phyloP scores from a whole-genome alignment of 92 coral and sea anemone genomes.

The Heliopora coerulea region DNA sequence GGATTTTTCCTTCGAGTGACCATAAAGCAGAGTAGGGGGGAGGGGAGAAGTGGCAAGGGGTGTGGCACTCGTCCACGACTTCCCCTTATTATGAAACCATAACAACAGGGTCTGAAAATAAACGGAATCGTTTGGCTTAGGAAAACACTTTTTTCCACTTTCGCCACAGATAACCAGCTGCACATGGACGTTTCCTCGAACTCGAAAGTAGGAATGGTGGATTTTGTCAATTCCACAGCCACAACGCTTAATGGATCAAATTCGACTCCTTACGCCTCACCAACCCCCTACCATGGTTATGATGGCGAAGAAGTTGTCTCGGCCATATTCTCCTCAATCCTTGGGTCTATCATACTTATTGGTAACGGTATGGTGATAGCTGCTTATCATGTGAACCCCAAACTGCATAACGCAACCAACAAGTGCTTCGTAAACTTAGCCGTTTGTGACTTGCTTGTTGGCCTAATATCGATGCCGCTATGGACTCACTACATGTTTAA shows the following conservation, averaged over 20 bases:
- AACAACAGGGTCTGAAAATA: no score
- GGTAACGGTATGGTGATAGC: slow-evolving; percentile 79
- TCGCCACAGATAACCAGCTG: slow-evolving; percentile 4
- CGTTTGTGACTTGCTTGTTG: slow-evolving; percentile 71
- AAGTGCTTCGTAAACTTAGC: slow-evolving; percentile 72
- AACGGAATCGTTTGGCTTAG: no score
- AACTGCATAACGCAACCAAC: slow-evolving; percentile 71
- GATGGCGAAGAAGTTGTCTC: slow-evolving; percentile 58
- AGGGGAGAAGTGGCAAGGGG: no score
- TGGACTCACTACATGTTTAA: slow-evolving; percentile 62
- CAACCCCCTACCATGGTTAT: slow-evolving; percentile 10
- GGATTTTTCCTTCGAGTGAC: no score
- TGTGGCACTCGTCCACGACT: no score
- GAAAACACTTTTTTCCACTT: background rate
- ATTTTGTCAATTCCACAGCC: background rate
- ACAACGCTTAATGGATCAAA: background rate
- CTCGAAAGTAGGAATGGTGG: background rate
- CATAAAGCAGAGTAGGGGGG: no score
- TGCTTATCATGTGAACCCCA: slow-evolving; percentile 70
- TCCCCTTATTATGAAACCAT: no score
- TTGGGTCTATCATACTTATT: slow-evolving; percentile 55
- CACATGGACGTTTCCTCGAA: background rate
- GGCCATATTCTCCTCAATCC: slow-evolving; percentile 50
- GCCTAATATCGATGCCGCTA: slow-evolving; percentile 76
- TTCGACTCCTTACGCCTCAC: no score